A percentile compares a stretch with the other conserved stretches of the same genome.
Conservation (phyloP, 2,888 invertebrate species). For the Yponomeuta sedellus region DNA sequence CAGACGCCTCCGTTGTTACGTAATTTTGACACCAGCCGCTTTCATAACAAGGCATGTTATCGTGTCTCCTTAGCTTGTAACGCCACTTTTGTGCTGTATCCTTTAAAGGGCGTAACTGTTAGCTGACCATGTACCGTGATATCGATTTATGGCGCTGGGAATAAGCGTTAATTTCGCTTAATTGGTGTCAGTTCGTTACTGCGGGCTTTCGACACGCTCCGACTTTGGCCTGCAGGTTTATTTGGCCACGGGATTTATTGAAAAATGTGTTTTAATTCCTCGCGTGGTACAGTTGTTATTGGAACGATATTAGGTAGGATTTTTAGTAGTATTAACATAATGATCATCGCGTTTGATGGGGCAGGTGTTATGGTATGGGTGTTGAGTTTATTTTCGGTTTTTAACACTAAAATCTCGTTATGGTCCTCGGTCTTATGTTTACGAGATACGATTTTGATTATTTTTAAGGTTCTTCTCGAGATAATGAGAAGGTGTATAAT, state of each 20-base stretch:
- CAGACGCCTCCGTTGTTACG: constrained; percentile 68
- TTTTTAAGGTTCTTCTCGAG: background rate
- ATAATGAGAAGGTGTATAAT: constrained; percentile 4
- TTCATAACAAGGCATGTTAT: constrained; percentile 71
- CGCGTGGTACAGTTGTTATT: constrained; percentile 16
- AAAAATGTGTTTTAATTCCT: constrained; percentile 42
- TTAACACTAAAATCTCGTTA: constrained; percentile 66
- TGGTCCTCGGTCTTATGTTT: constrained; percentile 41
- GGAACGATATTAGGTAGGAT: constrained; percentile 37
- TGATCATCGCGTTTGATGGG: constrained; percentile 68
- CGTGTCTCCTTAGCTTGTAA: constrained; percentile 50
- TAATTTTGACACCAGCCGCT: constrained; percentile 71
- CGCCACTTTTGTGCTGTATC: constrained; percentile 50
- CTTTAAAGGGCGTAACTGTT: constrained; percentile 68
- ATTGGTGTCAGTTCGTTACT: constrained; percentile 62
- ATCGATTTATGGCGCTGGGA: constrained; percentile 66
- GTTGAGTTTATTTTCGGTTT: constrained; percentile 70
- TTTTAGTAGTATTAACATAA: constrained; percentile 65
- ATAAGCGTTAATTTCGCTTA: constrained; percentile 71
- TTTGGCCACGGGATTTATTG: constrained; percentile 31
- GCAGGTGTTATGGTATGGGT: constrained; percentile 68
- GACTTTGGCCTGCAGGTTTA: constrained; percentile 45
- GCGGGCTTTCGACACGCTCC: constrained; percentile 58
- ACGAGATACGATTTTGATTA: constrained; percentile 8
- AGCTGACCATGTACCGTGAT: constrained; percentile 51